Base-by-base conservation (phyloP, 2,113 vertebrate genomes). In the Trichomycterus rosablanca region DNA sequence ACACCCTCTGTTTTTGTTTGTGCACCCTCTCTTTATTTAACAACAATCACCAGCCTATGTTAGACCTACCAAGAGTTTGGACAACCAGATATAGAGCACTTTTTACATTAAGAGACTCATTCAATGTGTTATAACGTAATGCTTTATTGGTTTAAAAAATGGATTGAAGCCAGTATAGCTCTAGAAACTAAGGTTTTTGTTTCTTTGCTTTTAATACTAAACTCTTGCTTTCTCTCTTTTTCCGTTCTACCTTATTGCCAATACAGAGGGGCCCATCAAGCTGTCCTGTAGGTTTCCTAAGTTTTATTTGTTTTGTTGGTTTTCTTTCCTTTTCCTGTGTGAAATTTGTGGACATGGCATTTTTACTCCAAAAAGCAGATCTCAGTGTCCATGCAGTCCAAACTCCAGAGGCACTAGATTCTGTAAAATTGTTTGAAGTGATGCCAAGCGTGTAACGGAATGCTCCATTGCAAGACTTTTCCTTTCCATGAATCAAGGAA, bases 211-310 rank as follows among this genome's bases (percentile, higher is more conserved):
- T n/a, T n/a, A n/a, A n/a, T n/a, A n/a, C n/a, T n/a, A n/a, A n/a
- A n/a, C n/a, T n/a, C n/a, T n/a, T n/a, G n/a, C 52, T 66, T 5
- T 40, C 43, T 62, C 34, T 51, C 35, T 48, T 61, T 15, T 52
- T 15, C 19, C 14, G 10, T 18, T n/a, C n/a, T n/a, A n/a, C 55
- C 43, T 51, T 46, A 58, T 9, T 63, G 40, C 57, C 76, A 82
- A 68, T 82, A 80, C 74, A 92, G 90, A 92, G 1, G 91, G 91
- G 84, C 90, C 89, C 67, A 92, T 93, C 89, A 93, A 91, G 80
- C 89, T 92, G 79, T 93, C 22, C 67, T 74, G 72, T 74, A 74
- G 72, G 72, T 74, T 70, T 66, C 30, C 53, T 43, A 39, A 30
- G 34, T 54, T 15, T 19, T 65, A 51, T 23, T 24, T 73, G 24